Conservation (phyloP, 2,113 vertebrate genomes). For the Drymodes brunneopygia region DNA sequence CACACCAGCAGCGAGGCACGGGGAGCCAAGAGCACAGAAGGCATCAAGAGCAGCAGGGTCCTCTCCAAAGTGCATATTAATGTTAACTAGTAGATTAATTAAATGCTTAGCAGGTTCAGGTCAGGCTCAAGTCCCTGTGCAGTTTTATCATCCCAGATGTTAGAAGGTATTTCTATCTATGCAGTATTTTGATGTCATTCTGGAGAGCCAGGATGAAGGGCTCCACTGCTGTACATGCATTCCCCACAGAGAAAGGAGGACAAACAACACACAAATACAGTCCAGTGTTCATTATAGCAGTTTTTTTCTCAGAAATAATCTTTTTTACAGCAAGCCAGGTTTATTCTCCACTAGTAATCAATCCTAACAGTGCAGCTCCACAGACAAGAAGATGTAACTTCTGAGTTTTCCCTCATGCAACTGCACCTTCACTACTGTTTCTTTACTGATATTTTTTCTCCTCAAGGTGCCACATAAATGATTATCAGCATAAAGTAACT, state of each 20-base stretch:
- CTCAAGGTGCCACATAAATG: not conserved
- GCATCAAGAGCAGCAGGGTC: not conserved
- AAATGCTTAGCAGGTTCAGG: not conserved
- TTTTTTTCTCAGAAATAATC: not conserved
- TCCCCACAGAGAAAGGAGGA: not conserved
- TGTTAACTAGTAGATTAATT: not conserved
- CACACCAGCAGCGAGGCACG: not conserved
- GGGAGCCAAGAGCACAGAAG: not conserved
- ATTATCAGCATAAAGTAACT: not conserved
- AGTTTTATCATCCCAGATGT: not conserved
- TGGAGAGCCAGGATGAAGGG: not conserved
- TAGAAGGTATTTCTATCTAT: not conserved
- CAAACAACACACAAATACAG: not conserved
- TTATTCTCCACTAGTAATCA: not conserved
- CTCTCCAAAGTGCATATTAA: not conserved
- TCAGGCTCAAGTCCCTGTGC: not conserved
- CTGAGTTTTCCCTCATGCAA: not conserved
- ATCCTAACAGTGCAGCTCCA: not conserved
- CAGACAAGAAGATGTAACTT: not conserved
- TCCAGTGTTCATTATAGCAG: not conserved
- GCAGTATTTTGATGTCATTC: not conserved
- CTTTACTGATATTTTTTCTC: not conserved
- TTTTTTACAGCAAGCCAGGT: not conserved
- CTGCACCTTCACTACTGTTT: not conserved
- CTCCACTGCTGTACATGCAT: not conserved